These are phyloP conservation scores for Pyrrhia umbra DNA, from an alignment of 2,888 invertebrate species.

Conservation along the genomic window DNA sequence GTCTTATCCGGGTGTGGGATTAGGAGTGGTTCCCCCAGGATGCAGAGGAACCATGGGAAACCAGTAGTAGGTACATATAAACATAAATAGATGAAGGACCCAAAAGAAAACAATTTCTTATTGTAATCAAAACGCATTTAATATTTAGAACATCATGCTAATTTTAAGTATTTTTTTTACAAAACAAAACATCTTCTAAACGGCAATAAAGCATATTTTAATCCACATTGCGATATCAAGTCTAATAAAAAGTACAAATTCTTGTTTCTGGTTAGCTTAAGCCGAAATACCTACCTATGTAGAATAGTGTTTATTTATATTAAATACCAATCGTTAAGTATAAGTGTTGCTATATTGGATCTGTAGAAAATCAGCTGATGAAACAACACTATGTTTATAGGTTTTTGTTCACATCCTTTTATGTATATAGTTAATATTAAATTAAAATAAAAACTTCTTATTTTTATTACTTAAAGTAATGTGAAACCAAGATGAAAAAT, in stretches of 20 bases:
- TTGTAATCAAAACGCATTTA: constrained; percentile 78
- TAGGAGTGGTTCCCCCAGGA: too few species aligned
- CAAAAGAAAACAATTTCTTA: constrained; percentile 55
- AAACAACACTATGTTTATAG: too few species aligned
- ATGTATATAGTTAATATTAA: too few species aligned
- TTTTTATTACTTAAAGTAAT: too few species aligned
- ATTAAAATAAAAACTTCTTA: too few species aligned
- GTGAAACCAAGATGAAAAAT: background rate
- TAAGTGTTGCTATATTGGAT: constrained; percentile 42
- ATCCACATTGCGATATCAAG: constrained; percentile 69
- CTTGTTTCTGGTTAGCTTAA: constrained; percentile 66
- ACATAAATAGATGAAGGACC: background rate
- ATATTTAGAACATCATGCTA: constrained; percentile 81
- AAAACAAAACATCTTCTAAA: constrained; percentile 76
- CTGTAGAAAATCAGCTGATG: background rate
- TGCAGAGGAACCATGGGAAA: too few species aligned
- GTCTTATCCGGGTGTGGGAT: too few species aligned
- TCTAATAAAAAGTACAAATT: constrained; percentile 69
- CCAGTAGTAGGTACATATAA: too few species aligned
- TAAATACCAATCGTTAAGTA: constrained; percentile 34
- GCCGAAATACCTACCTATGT: constrained; percentile 64
- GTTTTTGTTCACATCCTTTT: too few species aligned
- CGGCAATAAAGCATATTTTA: constrained; percentile 77
- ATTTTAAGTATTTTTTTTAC: constrained; percentile 74
- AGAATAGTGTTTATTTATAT: constrained; percentile 57